Conservation (phyloP, 2,113 vertebrate species). For the Caretta caretta region DNA sequence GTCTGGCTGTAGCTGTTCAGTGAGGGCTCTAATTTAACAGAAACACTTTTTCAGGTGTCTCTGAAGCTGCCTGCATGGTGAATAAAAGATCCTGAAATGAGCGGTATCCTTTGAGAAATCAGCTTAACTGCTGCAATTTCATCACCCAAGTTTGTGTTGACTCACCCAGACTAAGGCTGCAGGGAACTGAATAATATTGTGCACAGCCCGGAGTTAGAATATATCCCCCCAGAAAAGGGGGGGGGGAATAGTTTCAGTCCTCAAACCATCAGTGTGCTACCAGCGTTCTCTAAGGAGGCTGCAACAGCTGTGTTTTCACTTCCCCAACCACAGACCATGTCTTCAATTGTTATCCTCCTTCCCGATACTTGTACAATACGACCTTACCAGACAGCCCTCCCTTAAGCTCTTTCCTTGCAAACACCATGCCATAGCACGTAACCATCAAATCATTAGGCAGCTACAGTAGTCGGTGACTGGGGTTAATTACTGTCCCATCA, state of each 20-base stretch:
- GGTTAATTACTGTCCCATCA: background rate
- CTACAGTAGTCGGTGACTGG: background rate
- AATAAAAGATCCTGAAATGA: conserved; percentile 44
- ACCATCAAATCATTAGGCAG: background rate
- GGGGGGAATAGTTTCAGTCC: background rate
- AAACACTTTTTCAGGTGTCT: conserved; percentile 27
- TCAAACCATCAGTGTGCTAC: background rate
- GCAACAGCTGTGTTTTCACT: background rate
- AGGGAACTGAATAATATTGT: background rate
- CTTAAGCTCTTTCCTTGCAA: background rate
- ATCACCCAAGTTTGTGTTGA: background rate
- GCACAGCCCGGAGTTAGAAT: conserved; percentile 9
- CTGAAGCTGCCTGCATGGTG: background rate
- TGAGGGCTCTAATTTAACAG: conserved; percentile 24
- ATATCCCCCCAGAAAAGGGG: background rate
- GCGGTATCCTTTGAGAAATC: conserved; percentile 68
- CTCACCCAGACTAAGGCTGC: background rate
- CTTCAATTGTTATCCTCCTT: background rate
- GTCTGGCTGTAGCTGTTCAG: background rate
- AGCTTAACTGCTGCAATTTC: conserved; percentile 50
- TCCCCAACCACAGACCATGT: accelerated
- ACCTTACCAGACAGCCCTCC: background rate
- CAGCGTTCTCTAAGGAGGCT: background rate
- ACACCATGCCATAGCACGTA: background rate
- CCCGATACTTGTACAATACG: background rate